Conservation (phyloP, 2,888 invertebrate species). For the Ganaspis brasiliensis region DNA sequence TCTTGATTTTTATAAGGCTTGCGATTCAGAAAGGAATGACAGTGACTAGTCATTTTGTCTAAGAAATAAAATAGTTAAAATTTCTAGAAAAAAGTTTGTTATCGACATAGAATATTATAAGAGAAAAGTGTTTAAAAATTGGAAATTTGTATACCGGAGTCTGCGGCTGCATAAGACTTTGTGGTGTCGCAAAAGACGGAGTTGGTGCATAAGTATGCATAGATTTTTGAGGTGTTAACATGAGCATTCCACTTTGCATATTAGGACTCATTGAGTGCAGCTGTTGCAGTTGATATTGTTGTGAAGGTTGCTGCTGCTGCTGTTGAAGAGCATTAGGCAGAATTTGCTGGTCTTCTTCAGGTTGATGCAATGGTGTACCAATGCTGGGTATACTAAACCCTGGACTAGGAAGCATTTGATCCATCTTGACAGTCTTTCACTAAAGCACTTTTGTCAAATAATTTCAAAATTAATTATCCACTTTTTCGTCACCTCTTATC, state of each 20-base stretch:
- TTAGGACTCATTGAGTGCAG: constrained; percentile 83
- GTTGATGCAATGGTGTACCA: constrained; percentile 94
- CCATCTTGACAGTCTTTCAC: constrained; percentile 83
- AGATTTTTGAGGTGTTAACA: constrained; percentile 87
- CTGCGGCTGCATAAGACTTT: constrained; percentile 94
- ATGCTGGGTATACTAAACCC: constrained; percentile 94
- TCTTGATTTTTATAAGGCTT: no score
- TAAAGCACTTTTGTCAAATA: background rate
- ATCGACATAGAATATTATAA: no score
- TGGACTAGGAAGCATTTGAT: constrained; percentile 95
- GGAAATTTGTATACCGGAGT: constrained; percentile 86
- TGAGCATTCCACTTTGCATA: constrained; percentile 84
- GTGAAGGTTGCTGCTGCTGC: constrained; percentile 83
- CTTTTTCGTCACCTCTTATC: background rate
- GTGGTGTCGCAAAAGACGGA: constrained; percentile 89
- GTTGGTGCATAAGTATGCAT: constrained; percentile 89
- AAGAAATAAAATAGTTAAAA: no score
- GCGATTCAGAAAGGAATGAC: no score
- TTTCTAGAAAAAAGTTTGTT: no score
- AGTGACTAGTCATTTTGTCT: no score
- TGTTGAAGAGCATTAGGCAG: constrained; percentile 91
- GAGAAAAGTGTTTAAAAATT: no score
- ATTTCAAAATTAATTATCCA: background rate
- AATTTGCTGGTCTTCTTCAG: constrained; percentile 95
- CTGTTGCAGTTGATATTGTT: constrained; percentile 82